A percentile compares a stretch with the other conserved stretches of the same genome.
Conservation (phyloP, 1,140 invertebrate genomes). For the Scylla paramamosain region DNA sequence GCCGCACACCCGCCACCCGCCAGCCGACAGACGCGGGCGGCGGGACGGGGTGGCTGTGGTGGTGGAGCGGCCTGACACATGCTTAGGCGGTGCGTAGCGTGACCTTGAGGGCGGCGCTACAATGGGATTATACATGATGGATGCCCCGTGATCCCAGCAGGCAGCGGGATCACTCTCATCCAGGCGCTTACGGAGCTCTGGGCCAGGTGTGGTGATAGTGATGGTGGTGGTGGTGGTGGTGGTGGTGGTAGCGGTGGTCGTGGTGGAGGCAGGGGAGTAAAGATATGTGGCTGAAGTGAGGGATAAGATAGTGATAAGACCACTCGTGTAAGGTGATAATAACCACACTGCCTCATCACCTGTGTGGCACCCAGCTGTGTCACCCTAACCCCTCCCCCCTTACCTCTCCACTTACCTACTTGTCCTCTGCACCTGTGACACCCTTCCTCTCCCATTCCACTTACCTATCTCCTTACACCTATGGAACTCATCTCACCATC, state of each 20-base stretch:
- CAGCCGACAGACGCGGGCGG: background rate
- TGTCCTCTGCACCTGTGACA: background rate
- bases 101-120: background rate
- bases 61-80: no score
- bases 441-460: background rate
- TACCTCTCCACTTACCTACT: background rate
- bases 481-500: background rate
- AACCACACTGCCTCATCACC: slow-evolving; percentile 52
- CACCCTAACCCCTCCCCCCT: background rate
- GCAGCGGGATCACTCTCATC: background rate
- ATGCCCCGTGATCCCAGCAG: background rate
- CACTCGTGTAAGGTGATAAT: slow-evolving; percentile 59
- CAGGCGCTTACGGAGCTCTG: background rate
- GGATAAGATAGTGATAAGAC: slow-evolving; percentile 55
- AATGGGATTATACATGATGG: background rate
- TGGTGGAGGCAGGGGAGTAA: background rate
- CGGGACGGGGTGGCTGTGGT: no score
- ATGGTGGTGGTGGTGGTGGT: background rate
- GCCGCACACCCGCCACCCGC: background rate
- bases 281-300: slow-evolving; percentile 15
- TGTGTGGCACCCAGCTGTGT: slow-evolving; percentile 33
- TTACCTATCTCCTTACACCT: background rate
- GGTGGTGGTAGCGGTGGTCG: background rate
- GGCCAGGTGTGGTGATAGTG: background rate
- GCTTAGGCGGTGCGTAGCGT: background rate